phyloP scores from a whole-genome alignment of 2,797 vertebrate species.

The Phalanger gymnotis region DNA sequence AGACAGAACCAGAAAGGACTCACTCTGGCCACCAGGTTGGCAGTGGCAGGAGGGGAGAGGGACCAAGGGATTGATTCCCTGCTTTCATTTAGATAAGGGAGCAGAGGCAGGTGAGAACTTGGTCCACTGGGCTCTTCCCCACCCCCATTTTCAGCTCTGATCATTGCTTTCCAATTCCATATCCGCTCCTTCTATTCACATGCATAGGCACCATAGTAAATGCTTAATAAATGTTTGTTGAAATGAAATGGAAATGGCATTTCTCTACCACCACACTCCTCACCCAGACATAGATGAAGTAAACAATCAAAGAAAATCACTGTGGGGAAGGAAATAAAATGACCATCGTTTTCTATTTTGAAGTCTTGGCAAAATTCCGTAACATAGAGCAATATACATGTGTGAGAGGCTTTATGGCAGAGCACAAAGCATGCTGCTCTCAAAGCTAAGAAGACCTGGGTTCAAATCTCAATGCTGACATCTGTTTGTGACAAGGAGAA shows the following conservation, averaged over 20 bases:
- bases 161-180: background rate
- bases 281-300: background rate
- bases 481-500: background rate
- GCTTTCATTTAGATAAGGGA: background rate
- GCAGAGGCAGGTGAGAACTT: background rate
- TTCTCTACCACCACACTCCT: background rate
- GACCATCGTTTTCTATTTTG: background rate
- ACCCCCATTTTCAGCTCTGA: background rate
- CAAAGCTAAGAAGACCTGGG: background rate
- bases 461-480: background rate
- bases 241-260: background rate
- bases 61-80: background rate
- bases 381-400: background rate
- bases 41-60: background rate
- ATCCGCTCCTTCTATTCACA: background rate
- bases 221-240: background rate
- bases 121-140: background rate
- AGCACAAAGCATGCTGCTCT: background rate
- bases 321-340: slow-evolving; percentile 9
- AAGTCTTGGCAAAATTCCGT: background rate
- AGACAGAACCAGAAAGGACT: background rate
- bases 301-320: background rate
- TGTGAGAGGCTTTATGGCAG: background rate
- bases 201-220: background rate
- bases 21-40: background rate